These are phyloP conservation scores for Kuschelorhynchus macadamiae DNA, from an alignment of 2,888 invertebrate genomes.

Conservation along the genomic window DNA sequence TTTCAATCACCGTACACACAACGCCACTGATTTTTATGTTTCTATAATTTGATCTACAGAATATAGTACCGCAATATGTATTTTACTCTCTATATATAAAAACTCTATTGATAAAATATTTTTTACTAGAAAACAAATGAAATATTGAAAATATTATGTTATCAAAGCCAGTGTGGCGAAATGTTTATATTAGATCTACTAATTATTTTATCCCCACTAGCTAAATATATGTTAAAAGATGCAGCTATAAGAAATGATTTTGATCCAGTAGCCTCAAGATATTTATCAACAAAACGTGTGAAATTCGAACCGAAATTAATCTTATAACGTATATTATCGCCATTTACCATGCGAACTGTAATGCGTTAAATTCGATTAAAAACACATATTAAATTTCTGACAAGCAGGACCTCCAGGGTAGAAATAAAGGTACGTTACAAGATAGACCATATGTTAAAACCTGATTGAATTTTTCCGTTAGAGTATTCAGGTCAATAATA, in stretches of 20 bases:
- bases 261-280: slow-evolving; percentile 46
- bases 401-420: slow-evolving; percentile 65
- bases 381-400: slow-evolving; percentile 66
- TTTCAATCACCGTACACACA: no score
- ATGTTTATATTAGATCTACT: slow-evolving; percentile 9
- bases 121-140: no score
- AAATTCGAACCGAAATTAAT: slow-evolving; percentile 31
- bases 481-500: slow-evolving; percentile 13
- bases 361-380: slow-evolving; percentile 68
- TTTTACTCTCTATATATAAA: no score
- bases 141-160: no score
- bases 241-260: slow-evolving; percentile 24
- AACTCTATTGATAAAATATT: no score
- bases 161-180: background rate
- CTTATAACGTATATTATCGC: slow-evolving; percentile 46
- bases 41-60: no score
- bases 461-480: slow-evolving; percentile 20
- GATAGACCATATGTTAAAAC: slow-evolving; percentile 28
- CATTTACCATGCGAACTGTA: slow-evolving; percentile 60
- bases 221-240: no score
- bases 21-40: no score
- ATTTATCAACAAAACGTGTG: slow-evolving; percentile 50
- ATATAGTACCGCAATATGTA: no score
- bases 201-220: slow-evolving; percentile 9
- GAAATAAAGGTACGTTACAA: slow-evolving; percentile 57